A percentile compares a stretch with the other conserved stretches of the same genome.
Conservation (phyloP, 1,140 invertebrate genomes). For the Drosophila micromelanica region DNA sequence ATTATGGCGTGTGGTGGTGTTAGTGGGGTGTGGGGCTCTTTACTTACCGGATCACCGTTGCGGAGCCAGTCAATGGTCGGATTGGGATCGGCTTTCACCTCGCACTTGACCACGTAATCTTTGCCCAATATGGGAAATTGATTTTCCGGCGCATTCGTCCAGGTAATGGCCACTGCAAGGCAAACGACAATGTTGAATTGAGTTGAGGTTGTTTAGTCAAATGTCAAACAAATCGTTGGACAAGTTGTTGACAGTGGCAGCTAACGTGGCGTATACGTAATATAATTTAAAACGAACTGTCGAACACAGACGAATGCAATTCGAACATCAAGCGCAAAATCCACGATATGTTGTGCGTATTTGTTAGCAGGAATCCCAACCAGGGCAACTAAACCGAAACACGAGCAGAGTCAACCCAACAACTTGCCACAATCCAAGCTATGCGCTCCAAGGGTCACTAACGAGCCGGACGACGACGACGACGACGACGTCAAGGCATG, state of each 20-base stretch:
- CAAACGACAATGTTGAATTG: neutral
- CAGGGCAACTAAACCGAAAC: slow-evolving; percentile 4
- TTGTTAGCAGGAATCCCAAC: slow-evolving; percentile 24
- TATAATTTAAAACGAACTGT: slow-evolving; percentile 73
- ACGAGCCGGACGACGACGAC: slow-evolving; percentile 47
- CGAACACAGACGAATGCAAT: slow-evolving; percentile 53
- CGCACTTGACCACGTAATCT: slow-evolving; percentile 92
- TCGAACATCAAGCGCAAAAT: slow-evolving; percentile 54
- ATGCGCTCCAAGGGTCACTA: slow-evolving; percentile 56
- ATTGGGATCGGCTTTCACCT: slow-evolving; percentile 92
- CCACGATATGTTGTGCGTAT: slow-evolving; percentile 55
- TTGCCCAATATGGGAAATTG: slow-evolving; percentile 92
- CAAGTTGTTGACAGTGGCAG: slow-evolving; percentile 10
- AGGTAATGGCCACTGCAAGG: slow-evolving; percentile 91
- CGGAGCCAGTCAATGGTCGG: slow-evolving; percentile 93
- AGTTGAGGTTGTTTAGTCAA: neutral
- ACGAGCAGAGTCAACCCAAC: slow-evolving; percentile 2
- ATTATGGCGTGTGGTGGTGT: too few relatives aligned
- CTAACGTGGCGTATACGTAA: slow-evolving; percentile 57
- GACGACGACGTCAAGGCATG: slow-evolving; percentile 40
- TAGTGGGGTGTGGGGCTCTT: neutral
- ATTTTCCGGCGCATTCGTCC: slow-evolving; percentile 92
- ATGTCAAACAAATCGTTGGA: slow-evolving; percentile 13
- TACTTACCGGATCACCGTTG: slow-evolving; percentile 88
- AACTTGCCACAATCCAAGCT: slow-evolving; percentile 27